Evolutionary conservation across 2,888 invertebrate species (phyloP).

Genomic region (Synergus laeviventris): DNA sequence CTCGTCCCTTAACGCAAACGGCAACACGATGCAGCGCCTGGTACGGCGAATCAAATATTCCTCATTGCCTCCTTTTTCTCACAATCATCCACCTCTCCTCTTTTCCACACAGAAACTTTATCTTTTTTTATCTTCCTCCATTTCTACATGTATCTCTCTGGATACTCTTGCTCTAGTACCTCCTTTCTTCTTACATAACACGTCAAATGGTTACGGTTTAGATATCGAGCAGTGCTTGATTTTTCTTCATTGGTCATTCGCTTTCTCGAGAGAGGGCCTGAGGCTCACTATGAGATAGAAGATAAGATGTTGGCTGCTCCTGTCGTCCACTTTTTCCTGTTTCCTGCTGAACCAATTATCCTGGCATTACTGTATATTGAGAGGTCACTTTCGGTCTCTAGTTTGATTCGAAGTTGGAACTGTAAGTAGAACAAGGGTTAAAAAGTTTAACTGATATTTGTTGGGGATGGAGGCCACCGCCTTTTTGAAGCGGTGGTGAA

Average conservation of each 20-base stretch:
- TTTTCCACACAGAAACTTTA: neutral
- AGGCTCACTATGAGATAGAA: no score
- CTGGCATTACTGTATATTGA: neutral
- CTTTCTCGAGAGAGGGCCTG: neutral
- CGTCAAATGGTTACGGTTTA: neutral
- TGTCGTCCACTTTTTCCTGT: neutral
- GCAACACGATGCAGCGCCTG: neutral
- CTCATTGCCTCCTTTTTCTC: neutral
- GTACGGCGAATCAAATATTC: slow-evolving; percentile 2
- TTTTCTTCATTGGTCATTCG: neutral
- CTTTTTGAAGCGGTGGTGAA: neutral
- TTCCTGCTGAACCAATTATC: neutral
- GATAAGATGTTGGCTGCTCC: neutral
- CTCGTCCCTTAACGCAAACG: neutral
- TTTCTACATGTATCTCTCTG: neutral
- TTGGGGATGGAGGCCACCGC: neutral
- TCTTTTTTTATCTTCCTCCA: neutral
- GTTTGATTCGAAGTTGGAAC: neutral
- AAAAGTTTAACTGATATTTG: neutral
- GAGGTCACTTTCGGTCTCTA: slow-evolving; percentile 14
- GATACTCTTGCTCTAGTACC: neutral
- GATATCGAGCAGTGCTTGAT: neutral
- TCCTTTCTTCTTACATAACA: slow-evolving; percentile 24
- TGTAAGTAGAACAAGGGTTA: neutral
- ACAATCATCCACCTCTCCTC: neutral